Conservation (phyloP, 2,113 vertebrate genomes). For the Strix aluco region DNA sequence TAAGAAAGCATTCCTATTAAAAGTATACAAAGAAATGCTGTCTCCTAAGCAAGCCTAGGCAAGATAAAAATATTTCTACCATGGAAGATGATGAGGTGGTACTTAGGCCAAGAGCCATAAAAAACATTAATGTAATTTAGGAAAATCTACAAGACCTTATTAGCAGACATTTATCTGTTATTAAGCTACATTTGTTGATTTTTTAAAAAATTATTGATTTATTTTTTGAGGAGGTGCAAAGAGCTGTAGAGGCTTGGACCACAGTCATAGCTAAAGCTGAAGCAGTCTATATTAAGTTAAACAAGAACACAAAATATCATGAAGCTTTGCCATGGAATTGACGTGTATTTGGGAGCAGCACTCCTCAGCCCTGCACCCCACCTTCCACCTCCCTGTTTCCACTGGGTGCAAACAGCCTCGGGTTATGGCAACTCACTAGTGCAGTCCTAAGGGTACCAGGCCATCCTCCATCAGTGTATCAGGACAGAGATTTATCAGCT, state of each 20-base stretch:
- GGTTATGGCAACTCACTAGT: fast-evolving
- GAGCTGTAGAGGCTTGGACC: neutral
- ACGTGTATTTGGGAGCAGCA: neutral
- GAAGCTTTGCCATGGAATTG: neutral
- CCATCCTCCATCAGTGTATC: fast-evolving
- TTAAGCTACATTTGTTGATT: neutral
- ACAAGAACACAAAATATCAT: neutral
- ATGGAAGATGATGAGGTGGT: neutral
- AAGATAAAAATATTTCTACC: neutral
- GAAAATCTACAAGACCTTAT: neutral
- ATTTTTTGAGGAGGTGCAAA: neutral
- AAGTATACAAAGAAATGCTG: neutral
- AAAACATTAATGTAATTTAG: neutral
- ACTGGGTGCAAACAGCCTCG: neutral
- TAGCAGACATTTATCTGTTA: neutral
- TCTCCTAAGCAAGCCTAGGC: neutral
- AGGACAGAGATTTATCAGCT: neutral
- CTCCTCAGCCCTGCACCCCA: neutral
- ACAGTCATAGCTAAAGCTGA: neutral
- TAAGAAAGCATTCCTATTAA: neutral
- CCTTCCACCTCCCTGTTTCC: neutral
- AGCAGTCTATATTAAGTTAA: neutral
- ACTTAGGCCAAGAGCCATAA: neutral
- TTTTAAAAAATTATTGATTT: too few species aligned
- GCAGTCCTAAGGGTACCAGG: neutral